These are phyloP conservation scores for Lepidurus couesii DNA, from an alignment of 1,140 invertebrate genomes.

Conservation along the genomic window DNA sequence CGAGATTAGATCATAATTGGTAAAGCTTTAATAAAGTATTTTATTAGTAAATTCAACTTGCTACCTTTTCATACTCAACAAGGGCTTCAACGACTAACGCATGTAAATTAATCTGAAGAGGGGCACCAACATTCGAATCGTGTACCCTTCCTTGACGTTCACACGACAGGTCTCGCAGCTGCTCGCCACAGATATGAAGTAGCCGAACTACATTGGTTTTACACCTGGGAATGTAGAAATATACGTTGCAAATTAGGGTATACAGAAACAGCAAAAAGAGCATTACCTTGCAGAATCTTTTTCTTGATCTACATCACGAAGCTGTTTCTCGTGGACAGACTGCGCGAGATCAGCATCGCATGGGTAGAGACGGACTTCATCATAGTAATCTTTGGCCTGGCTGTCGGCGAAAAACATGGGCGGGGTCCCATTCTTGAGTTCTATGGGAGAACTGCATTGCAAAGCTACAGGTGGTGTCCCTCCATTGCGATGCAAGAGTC, in stretches of 20 bases:
- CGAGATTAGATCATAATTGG: background rate
- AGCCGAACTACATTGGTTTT: background rate
- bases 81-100: background rate
- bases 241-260: background rate
- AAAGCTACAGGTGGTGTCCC: background rate
- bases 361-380: background rate
- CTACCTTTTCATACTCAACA: background rate
- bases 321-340: background rate
- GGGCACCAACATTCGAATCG: background rate
- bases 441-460: background rate
- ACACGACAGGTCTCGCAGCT: background rate
- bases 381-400: background rate
- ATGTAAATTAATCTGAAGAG: background rate
- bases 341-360: background rate
- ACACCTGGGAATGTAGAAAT: background rate
- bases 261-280: background rate
- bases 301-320: background rate
- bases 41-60: no score
- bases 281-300: background rate
- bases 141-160: background rate
- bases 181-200: background rate
- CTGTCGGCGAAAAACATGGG: background rate
- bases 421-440: background rate
- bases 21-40: background rate
- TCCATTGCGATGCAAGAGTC: background rate